Percentiles rank a stretch among this genome's conserved stretches.
These are phyloP conservation scores for Cydia splendana DNA, from an alignment of 1,140 invertebrate genomes.

Conservation along the genomic window DNA sequence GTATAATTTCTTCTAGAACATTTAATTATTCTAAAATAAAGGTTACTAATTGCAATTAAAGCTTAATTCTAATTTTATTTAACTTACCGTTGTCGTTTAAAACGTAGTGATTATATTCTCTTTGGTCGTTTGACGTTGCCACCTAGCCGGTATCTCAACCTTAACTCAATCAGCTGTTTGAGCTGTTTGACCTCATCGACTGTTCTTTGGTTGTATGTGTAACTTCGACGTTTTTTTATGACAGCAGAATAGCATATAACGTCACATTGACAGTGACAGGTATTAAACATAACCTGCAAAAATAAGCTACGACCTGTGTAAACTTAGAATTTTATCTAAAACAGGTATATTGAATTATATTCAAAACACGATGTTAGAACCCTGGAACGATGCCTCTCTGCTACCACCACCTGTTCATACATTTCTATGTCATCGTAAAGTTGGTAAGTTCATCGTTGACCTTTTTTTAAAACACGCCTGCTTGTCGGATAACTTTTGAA, in stretches of 20 bases:
- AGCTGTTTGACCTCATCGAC: not conserved
- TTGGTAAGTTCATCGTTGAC: constrained; percentile 25
- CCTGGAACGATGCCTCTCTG: constrained; percentile 63
- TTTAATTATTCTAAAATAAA: too few relatives aligned
- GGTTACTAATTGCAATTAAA: too few relatives aligned
- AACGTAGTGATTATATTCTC: too few relatives aligned
- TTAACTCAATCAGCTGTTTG: too few relatives aligned
- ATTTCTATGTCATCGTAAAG: constrained; percentile 38
- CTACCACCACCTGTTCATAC: constrained; percentile 66
- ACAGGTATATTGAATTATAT: constrained; percentile 30
- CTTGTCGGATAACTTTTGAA: not conserved
- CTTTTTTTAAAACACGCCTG: not conserved
- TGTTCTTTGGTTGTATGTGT: not conserved
- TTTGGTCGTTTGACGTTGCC: not conserved
- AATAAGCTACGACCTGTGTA: not conserved
- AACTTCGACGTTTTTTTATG: not conserved
- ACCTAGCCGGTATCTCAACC: not conserved
- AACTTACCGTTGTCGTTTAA: not conserved
- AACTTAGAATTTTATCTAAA: not conserved
- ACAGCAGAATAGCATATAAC: not conserved
- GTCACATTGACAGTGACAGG: not conserved
- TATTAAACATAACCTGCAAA: not conserved
- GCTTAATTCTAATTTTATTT: not conserved
- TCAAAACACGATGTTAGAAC: constrained; percentile 50
- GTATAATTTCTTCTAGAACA: too few relatives aligned